Conservation (phyloP, 1,140 invertebrate species). For the Drosophila leontia region DNA sequence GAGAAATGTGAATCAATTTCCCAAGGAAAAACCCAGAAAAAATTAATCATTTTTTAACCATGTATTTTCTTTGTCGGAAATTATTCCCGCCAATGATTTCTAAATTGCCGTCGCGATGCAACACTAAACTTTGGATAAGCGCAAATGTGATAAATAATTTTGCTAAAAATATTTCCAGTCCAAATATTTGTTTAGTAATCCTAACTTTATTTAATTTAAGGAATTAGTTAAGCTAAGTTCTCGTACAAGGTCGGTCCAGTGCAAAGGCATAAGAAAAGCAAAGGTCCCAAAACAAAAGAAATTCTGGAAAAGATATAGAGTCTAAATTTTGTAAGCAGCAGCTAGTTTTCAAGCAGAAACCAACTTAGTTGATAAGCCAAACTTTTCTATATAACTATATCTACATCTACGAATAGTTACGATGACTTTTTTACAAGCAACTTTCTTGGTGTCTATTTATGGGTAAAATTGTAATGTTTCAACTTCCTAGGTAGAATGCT, state of each 20-base stretch:
- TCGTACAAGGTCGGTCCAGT: slow-evolving; percentile 32
- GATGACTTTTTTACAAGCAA: slow-evolving; percentile 61
- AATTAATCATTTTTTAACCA: slow-evolving; percentile 36
- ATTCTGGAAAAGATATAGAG: slow-evolving; percentile 22
- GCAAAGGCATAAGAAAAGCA: slow-evolving; percentile 12
- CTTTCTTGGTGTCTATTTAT: slow-evolving; percentile 83
- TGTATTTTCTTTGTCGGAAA: slow-evolving; percentile 48
- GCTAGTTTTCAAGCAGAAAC: slow-evolving; percentile 71
- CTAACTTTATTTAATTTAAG: slow-evolving; percentile 47
- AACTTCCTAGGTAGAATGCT: slow-evolving; percentile 71
- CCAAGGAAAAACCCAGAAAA: slow-evolving; percentile 48
- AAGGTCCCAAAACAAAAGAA: neutral
- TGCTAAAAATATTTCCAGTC: slow-evolving; percentile 71
- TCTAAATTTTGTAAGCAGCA: slow-evolving; percentile 53
- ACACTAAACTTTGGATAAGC: slow-evolving; percentile 66
- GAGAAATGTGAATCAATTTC: slow-evolving; percentile 68
- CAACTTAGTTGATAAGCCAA: slow-evolving; percentile 64
- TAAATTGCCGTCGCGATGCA: slow-evolving; percentile 55
- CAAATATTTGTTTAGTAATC: slow-evolving; percentile 53
- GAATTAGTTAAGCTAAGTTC: slow-evolving; percentile 38
- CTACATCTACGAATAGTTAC: slow-evolving; percentile 38
- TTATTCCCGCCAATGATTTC: slow-evolving; percentile 49
- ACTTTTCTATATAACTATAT: slow-evolving; percentile 56
- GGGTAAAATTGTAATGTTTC: slow-evolving; percentile 51
- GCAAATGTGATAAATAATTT: slow-evolving; percentile 82